A percentile compares a stretch with the other conserved stretches of the same genome.
Conservation (phyloP, 2,797 vertebrate genomes). For the Poeciliopsis gracilis region DNA sequence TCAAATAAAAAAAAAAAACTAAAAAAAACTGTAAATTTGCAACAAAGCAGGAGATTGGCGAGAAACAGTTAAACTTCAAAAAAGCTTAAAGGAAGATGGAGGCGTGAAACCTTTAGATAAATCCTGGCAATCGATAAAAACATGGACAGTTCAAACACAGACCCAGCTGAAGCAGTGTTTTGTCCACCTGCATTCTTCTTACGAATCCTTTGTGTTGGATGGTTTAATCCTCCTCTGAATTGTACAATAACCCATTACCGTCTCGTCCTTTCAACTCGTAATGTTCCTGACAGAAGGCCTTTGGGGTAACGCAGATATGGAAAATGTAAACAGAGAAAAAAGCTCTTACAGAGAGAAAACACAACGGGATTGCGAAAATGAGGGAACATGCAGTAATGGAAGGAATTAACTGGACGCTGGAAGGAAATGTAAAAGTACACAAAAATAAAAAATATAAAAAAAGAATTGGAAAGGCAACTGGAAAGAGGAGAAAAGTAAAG, state of each 20-base stretch:
- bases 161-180: neutral
- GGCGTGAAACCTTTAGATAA: neutral
- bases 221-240: neutral
- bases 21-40: neutral
- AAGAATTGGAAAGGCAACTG: neutral
- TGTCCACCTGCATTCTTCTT: conserved; percentile 3
- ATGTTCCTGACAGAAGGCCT: conserved; percentile 13
- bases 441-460: neutral
- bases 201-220: conserved; percentile 11
- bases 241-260: conserved; percentile 35
- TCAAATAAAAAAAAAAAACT: no score
- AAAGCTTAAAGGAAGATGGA: neutral
- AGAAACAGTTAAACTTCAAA: neutral
- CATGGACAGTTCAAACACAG: neutral
- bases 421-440: conserved; percentile 36
- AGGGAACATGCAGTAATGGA: conserved; percentile 1
- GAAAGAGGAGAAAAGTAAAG: neutral
- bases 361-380: conserved; percentile 4
- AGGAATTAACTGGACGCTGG: conserved; percentile 7
- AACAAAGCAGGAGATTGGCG: neutral
- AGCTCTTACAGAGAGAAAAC: conserved; percentile 13
- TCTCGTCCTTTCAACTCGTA: conserved; percentile 24
- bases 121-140: neutral
- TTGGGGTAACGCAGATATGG: conserved; percentile 20
- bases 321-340: conserved; percentile 33